A percentile compares a stretch with the other conserved stretches of the same genome.
Evolutionary conservation across 2,888 invertebrate species (phyloP).

Genomic region (Galeruca laticollis): DNA sequence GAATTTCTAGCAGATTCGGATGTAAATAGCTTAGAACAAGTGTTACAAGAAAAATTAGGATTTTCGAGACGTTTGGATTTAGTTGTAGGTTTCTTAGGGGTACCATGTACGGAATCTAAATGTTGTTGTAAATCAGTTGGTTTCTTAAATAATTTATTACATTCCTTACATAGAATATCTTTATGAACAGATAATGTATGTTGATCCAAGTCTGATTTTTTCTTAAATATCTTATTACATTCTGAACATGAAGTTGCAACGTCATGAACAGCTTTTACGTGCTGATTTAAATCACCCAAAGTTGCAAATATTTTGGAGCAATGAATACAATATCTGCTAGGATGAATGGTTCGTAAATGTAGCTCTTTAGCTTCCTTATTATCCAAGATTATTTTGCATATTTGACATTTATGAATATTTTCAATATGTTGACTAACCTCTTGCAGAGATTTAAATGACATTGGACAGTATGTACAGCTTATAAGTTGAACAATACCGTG

Average conservation of each 20-base stretch:
- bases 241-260: background rate
- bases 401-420: background rate
- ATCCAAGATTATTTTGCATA: background rate
- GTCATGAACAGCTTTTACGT: background rate
- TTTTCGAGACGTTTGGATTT: background rate
- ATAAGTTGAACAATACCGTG: background rate
- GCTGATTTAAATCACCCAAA: background rate
- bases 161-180: background rate
- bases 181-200: constrained; percentile 10
- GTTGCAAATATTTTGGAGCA: background rate
- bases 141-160: background rate
- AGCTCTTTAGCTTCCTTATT: no score
- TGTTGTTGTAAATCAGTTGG: background rate
- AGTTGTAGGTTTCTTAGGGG: background rate
- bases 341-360: background rate
- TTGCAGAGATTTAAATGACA: background rate
- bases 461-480: no score
- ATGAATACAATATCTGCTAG: background rate
- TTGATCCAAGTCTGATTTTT: background rate
- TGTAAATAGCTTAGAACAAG: background rate
- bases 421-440: background rate
- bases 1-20: background rate
- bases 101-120: background rate
- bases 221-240: constrained; percentile 13
- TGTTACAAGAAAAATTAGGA: background rate